A percentile compares a stretch with the other conserved stretches of the same genome.
phyloP scores from a whole-genome alignment of 1,140 invertebrate species.

The Acromyrmex echinatior region DNA sequence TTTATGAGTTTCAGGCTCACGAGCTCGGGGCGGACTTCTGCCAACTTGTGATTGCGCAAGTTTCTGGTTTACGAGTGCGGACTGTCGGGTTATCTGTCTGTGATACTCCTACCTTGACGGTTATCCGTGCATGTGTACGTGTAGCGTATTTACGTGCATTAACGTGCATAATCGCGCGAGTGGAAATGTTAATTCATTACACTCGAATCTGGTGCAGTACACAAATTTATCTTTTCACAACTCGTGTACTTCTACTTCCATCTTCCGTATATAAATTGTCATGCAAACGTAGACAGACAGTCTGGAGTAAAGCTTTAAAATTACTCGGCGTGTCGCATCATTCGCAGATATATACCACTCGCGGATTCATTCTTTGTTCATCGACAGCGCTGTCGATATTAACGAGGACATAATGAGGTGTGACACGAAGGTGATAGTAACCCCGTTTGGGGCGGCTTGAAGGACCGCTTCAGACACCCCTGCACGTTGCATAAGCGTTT shows the following conservation, averaged over 20 bases:
- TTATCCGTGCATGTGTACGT: constrained; percentile 9
- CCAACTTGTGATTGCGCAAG: constrained; percentile 83
- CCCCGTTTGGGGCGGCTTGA: constrained; percentile 55
- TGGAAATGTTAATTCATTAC: constrained; percentile 31
- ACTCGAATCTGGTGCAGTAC: not conserved
- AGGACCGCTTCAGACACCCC: constrained; percentile 80
- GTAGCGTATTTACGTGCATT: constrained; percentile 46
- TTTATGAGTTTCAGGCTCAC: constrained; percentile 81
- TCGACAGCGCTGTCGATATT: constrained; percentile 66
- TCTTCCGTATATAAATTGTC: not conserved
- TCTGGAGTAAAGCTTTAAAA: constrained; percentile 53
- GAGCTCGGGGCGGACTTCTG: constrained; percentile 75
- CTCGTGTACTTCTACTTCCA: not conserved
- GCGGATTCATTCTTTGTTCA: constrained; percentile 67
- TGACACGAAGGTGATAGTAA: constrained; percentile 74
- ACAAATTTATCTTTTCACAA: not conserved
- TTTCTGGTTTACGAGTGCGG: constrained; percentile 80
- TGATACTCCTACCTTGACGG: constrained; percentile 73
- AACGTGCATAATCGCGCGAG: constrained; percentile 16
- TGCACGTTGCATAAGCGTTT: constrained; percentile 70
- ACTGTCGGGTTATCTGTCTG: constrained; percentile 74
- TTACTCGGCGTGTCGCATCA: constrained; percentile 45
- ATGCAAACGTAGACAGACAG: not conserved
- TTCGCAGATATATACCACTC: constrained; percentile 55
- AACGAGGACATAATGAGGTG: constrained; percentile 79